phyloP scores from a whole-genome alignment of 2,797 vertebrate species.

The Eulemur rubriventer region DNA sequence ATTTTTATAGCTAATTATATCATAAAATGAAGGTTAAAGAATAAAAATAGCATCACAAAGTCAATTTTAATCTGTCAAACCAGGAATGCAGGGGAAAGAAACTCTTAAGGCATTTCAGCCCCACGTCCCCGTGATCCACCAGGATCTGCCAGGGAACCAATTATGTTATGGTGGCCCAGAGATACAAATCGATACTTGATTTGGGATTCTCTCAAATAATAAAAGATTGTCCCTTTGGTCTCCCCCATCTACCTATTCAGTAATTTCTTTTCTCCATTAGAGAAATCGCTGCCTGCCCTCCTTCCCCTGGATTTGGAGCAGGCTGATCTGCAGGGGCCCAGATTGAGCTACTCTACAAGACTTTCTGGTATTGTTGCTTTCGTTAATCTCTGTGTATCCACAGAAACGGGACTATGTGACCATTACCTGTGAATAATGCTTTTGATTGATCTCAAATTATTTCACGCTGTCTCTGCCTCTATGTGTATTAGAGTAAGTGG shows the following conservation, averaged over 20 bases:
- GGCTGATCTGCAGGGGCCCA: background rate
- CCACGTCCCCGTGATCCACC: background rate
- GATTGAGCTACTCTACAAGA: background rate
- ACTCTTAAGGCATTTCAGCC: background rate
- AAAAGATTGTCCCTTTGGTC: background rate
- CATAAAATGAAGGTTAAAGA: background rate
- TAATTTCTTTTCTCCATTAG: background rate
- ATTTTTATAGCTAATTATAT: background rate
- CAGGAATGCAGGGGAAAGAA: background rate
- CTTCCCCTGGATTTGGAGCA: background rate
- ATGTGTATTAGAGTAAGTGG: conserved; percentile 26
- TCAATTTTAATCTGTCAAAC: background rate
- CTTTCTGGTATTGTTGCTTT: background rate
- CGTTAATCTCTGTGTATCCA: conserved; percentile 46
- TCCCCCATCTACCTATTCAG: background rate
- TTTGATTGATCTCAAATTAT: conserved; percentile 64
- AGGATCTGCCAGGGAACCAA: background rate
- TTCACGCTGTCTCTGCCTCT: conserved; percentile 51
- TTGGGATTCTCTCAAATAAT: conserved; percentile 24
- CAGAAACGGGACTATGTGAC: conserved; percentile 68
- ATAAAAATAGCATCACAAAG: too few relatives aligned
- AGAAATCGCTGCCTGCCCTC: background rate
- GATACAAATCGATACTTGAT: conserved; percentile 21
- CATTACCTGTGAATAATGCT: conserved; percentile 71
- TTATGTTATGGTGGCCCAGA: conserved; percentile 43